Evolutionary conservation across 2,797 vertebrate species (phyloP).

Genomic region (Ciconia nigra): DNA sequence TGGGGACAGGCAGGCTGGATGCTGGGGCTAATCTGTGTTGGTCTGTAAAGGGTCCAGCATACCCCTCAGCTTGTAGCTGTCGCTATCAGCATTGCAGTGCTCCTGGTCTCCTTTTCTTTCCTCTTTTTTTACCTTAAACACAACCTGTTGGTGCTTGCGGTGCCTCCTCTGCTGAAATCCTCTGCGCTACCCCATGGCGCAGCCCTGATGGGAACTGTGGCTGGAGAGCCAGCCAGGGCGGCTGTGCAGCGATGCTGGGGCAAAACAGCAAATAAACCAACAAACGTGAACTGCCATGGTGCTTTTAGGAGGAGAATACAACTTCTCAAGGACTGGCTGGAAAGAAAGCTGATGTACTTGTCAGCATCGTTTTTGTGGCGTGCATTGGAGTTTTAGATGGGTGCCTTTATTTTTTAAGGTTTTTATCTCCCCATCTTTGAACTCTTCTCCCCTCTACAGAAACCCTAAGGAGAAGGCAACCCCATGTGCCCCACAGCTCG

Average conservation of each 20-base stretch:
- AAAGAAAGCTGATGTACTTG: neutral
- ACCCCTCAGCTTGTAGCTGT: accelerated
- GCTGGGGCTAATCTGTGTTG: accelerated
- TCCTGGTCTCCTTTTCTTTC: neutral
- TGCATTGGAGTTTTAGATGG: neutral
- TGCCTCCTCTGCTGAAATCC: neutral
- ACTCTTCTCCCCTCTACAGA: neutral
- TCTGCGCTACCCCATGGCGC: neutral
- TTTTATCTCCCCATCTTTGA: neutral
- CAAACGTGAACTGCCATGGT: accelerated
- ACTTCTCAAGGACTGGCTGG: neutral
- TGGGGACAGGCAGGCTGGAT: neutral
- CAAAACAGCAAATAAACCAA: neutral
- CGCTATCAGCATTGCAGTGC: neutral
- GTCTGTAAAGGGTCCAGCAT: neutral
- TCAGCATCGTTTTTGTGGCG: neutral
- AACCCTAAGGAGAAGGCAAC: neutral
- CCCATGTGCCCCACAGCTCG: accelerated
- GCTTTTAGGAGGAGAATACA: neutral
- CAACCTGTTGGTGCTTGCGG: neutral
- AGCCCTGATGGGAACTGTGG: accelerated
- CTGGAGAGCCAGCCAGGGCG: neutral
- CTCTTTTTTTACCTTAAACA: neutral
- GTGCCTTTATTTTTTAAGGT: neutral
- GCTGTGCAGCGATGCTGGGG: accelerated